Evolutionary conservation across 2,797 vertebrate species (phyloP).

Genomic region (Spizella passerina): DNA sequence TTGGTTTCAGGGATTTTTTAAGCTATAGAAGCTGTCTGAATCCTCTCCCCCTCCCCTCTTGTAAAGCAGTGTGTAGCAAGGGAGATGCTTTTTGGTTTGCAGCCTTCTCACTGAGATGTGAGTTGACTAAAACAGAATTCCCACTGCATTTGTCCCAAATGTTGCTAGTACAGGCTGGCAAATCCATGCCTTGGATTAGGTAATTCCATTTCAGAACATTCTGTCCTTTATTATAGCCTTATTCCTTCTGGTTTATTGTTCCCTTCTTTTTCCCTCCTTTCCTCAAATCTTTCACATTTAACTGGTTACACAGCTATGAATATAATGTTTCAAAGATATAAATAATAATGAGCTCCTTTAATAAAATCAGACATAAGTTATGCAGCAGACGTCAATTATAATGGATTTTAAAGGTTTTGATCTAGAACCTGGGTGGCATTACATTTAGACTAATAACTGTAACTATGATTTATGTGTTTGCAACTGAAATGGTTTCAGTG

Average conservation of each 20-base stretch:
- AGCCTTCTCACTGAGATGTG: neutral
- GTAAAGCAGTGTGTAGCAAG: neutral
- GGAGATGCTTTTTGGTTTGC: neutral
- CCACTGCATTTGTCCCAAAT: conserved; percentile 3
- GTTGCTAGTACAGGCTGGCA: neutral
- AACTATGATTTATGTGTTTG: conserved; percentile 83
- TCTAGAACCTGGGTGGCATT: conserved; percentile 80
- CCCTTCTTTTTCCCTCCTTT: neutral
- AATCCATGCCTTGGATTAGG: neutral
- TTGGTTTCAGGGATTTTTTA: neutral
- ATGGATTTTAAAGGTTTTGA: conserved; percentile 82
- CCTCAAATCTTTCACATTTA: conserved; percentile 56
- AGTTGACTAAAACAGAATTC: neutral
- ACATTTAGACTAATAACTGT: conserved; percentile 83
- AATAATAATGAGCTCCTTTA: conserved; percentile 80
- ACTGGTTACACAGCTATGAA: conserved; percentile 46
- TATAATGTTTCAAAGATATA: conserved; percentile 72
- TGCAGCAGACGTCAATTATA: conserved; percentile 77
- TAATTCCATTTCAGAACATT: neutral
- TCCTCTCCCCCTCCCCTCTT: neutral
- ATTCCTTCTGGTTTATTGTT: neutral
- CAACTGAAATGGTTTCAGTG: conserved; percentile 76
- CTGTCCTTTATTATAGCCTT: neutral
- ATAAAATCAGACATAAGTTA: conserved; percentile 79
- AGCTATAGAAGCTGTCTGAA: neutral